These are phyloP conservation scores for Drosophila ironensis DNA, from an alignment of 1,140 invertebrate species.

Conservation along the genomic window DNA sequence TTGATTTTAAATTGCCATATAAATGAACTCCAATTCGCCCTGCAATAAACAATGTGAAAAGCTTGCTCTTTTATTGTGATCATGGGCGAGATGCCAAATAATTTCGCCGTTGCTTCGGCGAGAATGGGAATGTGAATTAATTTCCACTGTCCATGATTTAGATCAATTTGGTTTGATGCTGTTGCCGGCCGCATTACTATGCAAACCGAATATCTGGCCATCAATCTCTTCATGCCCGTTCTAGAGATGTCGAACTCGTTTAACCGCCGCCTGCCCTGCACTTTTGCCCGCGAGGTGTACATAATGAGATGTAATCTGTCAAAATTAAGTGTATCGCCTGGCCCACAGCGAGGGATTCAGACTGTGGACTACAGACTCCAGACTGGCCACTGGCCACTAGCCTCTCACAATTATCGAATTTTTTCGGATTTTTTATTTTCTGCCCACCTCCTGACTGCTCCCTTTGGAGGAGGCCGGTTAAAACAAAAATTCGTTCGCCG, in stretches of 20 bases:
- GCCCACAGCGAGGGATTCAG: constrained; percentile 11
- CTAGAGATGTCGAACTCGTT: constrained; percentile 62
- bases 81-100: constrained; percentile 35
- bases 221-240: constrained; percentile 55
- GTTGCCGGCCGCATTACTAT: constrained; percentile 49
- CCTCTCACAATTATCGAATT: neutral
- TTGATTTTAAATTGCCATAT: constrained; percentile 78
- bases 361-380: no score
- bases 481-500: constrained; percentile 15
- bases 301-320: constrained; percentile 80
- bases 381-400: constrained; percentile 15
- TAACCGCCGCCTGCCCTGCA: constrained; percentile 27
- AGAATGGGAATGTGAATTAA: constrained; percentile 53
- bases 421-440: neutral
- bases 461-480: constrained; percentile 18
- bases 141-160: constrained; percentile 65
- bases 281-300: constrained; percentile 65
- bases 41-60: constrained; percentile 58
- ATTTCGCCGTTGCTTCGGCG: constrained; percentile 9
- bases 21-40: constrained; percentile 74
- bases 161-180: constrained; percentile 19
- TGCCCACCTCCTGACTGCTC: neutral
- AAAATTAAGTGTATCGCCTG: constrained; percentile 76
- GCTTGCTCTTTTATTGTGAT: constrained; percentile 36
- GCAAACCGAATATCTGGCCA: constrained; percentile 65